A percentile compares a stretch with the other conserved stretches of the same genome.
Conservation (phyloP, 2,888 invertebrate species). For the Himalopsyche kuldschensis region DNA sequence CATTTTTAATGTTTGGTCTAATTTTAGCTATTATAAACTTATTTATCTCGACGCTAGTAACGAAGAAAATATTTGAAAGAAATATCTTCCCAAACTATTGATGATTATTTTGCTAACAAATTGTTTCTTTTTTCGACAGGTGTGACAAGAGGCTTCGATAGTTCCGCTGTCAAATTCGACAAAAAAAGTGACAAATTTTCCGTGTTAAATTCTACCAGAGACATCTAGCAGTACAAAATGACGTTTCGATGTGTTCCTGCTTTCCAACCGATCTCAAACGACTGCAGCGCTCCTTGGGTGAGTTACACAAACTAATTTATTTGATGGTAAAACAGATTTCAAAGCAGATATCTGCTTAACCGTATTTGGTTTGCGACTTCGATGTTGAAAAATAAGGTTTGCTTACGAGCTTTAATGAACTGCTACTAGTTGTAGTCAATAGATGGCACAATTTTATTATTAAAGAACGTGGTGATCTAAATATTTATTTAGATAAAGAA, state of each 20-base stretch:
- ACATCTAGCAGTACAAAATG: slow-evolving; percentile 51
- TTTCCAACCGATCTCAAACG: slow-evolving; percentile 65
- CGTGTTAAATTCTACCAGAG: not conserved
- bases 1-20: no score
- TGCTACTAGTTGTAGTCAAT: not conserved
- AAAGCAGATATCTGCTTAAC: slow-evolving; percentile 10
- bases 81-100: no score
- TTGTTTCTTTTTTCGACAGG: slow-evolving; percentile 64
- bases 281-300: slow-evolving; percentile 69
- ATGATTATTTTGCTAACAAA: slow-evolving; percentile 55
- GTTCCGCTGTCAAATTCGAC: not conserved
- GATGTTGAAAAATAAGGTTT: not conserved
- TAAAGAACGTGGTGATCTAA: not conserved
- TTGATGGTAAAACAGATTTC: not conserved
- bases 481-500: no score
- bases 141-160: slow-evolving; percentile 53
- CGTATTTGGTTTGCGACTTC: slow-evolving; percentile 23
- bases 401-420: not conserved
- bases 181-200: not conserved
- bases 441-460: not conserved
- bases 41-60: no score
- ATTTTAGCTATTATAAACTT: no score
- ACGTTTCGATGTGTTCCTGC: slow-evolving; percentile 71
- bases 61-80: no score
- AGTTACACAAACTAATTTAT: slow-evolving; percentile 47